A percentile compares a stretch with the other conserved stretches of the same genome.
Conservation (phyloP, 2,888 invertebrate genomes). For the Drosophila conformis region DNA sequence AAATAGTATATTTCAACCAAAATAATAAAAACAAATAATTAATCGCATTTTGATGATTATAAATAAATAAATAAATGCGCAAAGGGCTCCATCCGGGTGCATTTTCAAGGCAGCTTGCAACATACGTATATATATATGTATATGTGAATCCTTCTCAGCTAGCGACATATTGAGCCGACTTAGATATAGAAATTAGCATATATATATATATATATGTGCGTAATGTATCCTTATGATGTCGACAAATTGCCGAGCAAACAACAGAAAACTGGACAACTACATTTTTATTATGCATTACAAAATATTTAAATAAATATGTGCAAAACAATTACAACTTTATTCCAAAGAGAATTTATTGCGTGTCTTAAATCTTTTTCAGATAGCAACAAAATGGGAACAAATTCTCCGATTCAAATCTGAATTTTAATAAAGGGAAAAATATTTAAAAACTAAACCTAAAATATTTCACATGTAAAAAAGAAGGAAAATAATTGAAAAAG, state of each 20-base stretch:
- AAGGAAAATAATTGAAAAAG: background rate
- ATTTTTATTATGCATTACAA: constrained; percentile 70
- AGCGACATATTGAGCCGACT: constrained; percentile 45
- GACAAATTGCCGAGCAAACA: constrained; percentile 53
- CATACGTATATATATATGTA: background rate
- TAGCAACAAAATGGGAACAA: background rate
- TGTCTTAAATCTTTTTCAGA: background rate
- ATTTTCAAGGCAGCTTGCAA: constrained; percentile 30
- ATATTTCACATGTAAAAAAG: background rate
- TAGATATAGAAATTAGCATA: constrained; percentile 63
- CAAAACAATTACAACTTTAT: constrained; percentile 59
- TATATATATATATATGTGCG: constrained; percentile 41
- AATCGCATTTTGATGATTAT: constrained; percentile 33
- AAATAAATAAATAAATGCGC: constrained; percentile 22
- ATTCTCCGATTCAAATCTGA: too few relatives aligned
- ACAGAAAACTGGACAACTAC: constrained; percentile 55
- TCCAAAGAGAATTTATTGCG: constrained; percentile 35
- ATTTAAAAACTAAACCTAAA: background rate
- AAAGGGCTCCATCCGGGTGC: constrained; percentile 19
- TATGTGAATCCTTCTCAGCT: constrained; percentile 35
- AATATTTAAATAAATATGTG: constrained; percentile 74
- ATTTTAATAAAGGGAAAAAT: too few relatives aligned
- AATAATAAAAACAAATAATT: constrained; percentile 28
- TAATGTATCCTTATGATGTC: constrained; percentile 63
- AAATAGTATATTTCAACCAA: constrained; percentile 41